These are phyloP conservation scores for Anoplopoma fimbria DNA, from an alignment of 2,113 vertebrate genomes.

Conservation along the genomic window DNA sequence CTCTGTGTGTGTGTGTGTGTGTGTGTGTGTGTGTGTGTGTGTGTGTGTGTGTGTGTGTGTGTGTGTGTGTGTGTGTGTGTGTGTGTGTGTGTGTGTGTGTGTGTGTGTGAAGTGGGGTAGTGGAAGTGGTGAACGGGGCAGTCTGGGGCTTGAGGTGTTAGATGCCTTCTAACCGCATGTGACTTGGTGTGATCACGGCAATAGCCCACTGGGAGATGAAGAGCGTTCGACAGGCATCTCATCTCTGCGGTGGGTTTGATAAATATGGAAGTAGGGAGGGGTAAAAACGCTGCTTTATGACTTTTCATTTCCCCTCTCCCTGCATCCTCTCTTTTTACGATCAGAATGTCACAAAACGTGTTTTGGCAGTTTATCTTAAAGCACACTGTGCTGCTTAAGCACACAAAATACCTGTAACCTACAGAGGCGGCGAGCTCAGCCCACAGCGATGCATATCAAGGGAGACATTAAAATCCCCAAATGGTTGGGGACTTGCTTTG, in stretches of 20 bases:
- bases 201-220: slow-evolving; percentile 48
- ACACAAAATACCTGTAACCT: slow-evolving; percentile 65
- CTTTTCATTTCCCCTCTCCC: slow-evolving; percentile 52
- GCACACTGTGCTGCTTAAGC: slow-evolving; percentile 38
- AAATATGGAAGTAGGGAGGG: slow-evolving; percentile 38
- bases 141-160: slow-evolving; percentile 36
- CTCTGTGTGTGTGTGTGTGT: slow-evolving; percentile 24
- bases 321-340: slow-evolving; percentile 59
- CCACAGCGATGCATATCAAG: slow-evolving; percentile 65
- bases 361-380: slow-evolving; percentile 54
- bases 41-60: not conserved
- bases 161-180: slow-evolving; percentile 53
- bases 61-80: slow-evolving; percentile 18
- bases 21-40: slow-evolving; percentile 20
- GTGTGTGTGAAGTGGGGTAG: slow-evolving; percentile 1
- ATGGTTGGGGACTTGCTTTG: slow-evolving; percentile 57
- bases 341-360: slow-evolving; percentile 64
- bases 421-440: slow-evolving; percentile 52
- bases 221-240: slow-evolving; percentile 31
- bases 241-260: slow-evolving; percentile 47
- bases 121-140: slow-evolving; percentile 27
- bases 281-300: slow-evolving; percentile 41
- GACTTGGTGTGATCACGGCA: slow-evolving; percentile 58
- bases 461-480: slow-evolving; percentile 63
- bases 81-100: slow-evolving; percentile 16